Evolutionary conservation across 2,113 vertebrate species (phyloP), one percentile per base, ranked within the genome.

Genomic region (Notothenia rossii): DNA sequence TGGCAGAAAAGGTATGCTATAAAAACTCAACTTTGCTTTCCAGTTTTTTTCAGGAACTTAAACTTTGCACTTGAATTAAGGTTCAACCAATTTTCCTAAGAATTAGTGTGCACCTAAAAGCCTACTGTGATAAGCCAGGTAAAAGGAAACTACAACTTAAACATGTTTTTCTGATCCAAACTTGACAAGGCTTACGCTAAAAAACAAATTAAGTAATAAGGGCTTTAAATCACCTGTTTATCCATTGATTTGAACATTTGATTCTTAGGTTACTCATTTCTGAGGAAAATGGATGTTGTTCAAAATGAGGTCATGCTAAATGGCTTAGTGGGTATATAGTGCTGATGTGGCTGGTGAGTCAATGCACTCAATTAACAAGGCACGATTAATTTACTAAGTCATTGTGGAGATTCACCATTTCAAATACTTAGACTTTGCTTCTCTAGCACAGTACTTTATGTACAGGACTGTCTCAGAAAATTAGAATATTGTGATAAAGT

Each of bases 341-440:
- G 17, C 11, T 63, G 50, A 14, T 48, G 29, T 29, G 15, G 20
- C 25, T 22, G 17, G 7, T 12, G 25, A 77, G 55, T 73, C 54
- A 40, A 8, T n/a, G 66, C 48, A 66, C n/a, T 54, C 54, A 66
- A 66, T 72, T 72, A 66, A 49, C 36, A 43, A 12, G 46, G 20
- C 60, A 48, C 4, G 0, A 60, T 55, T 72, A 48, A 61, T 77
- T 61, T 66, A 48, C 11, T 61, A 53, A 50, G 55, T 33, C 54
- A 17, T 9, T 29, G 15, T 45, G 46, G 62, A n/a, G 33, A 33
- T 9, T 55, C 9, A 48, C 66, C 56, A 49, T 65, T 15, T 62
- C 4, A n/a, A 46, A 48, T 75, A 5, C 3, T 40, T 40, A 62
- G 10, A 61, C 49, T 20, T 0, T 43, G 33, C 29, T 56, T 69